Base-by-base conservation (phyloP, 2,113 vertebrate species). In the Petromus typicus region DNA sequence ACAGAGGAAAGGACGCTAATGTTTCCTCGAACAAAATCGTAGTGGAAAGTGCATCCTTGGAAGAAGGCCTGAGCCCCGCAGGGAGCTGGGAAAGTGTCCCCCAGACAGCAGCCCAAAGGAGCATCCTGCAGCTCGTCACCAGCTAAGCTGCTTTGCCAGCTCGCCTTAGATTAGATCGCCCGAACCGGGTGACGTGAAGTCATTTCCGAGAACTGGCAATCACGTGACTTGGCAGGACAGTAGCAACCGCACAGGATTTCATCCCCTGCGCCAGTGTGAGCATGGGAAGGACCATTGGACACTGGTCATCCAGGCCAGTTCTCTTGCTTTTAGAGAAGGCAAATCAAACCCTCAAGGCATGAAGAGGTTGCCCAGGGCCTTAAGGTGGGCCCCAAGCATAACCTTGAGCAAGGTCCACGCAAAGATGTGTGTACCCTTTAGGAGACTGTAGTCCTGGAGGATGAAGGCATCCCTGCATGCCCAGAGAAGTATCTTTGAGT, bases 191-290 rank as follows among this genome's bases (percentile, higher is more conserved):
- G 63, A 80, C 45, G 40, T 9, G 0, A 78, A 69, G 14, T 91
- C 87, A 90, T 93, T 97, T 94, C 96, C 7, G 10, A 93, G 96
- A 92, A 95, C 59, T 40, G 54, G 63, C 87, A 45, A 40, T 95
- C 96, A 85, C 6, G 0, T 93, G 96, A 69, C 90, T 86, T 56
- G 87, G 78, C 87, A 45, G 69, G 91, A 93, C 48, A 67, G 0
- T n/a, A 18, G 59, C 79, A 83, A 20, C 78, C 43, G 0, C 32
- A 34, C 85, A n/a, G 43, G 78, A 71, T 85, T 78, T 51, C 59
- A n/a, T 87, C 34, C 48, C 51, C 17, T 3, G 18, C 18, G 40
- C 48, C 40, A 16, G 69, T 63, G 40, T 40, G 14, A 83, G 51
- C 66, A 11, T 9, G 8, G 34, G 59, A 56, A 87, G 66, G 71